Conservation (phyloP, 2,888 invertebrate genomes). For the Dryobota labecula region DNA sequence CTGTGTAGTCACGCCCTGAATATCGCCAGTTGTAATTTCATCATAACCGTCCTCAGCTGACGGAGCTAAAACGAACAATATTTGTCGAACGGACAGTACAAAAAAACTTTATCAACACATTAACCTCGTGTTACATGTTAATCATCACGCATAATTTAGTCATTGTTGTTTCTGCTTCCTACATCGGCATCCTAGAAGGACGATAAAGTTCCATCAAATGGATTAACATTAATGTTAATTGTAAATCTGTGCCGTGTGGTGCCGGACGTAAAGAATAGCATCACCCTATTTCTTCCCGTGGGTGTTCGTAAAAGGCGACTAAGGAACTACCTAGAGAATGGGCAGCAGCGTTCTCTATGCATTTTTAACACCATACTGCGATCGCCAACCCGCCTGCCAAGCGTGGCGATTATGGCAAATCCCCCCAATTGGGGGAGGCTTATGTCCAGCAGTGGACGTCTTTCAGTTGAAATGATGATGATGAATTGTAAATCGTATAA, state of each 20-base stretch:
- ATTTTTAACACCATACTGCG: no score
- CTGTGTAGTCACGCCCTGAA: conserved; percentile 81
- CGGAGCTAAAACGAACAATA: conserved; percentile 45
- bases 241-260: no score
- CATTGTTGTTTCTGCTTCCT: conserved; percentile 29
- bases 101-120: conserved; percentile 21
- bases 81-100: conserved; percentile 24
- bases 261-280: no score
- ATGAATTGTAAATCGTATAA: conserved; percentile 13
- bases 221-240: conserved; percentile 8
- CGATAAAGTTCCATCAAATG: not conserved
- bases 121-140: conserved; percentile 39
- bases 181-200: conserved; percentile 20
- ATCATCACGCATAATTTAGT: conserved; percentile 37
- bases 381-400: no score
- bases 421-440: no score
- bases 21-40: conserved; percentile 73
- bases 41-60: conserved; percentile 64
- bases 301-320: no score
- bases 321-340: no score
- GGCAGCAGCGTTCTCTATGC: no score
- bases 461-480: no score
- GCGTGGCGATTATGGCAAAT: no score
- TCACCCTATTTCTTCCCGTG: no score
- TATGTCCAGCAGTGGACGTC: no score